Percentiles rank a stretch among this genome's conserved stretches.
These are phyloP conservation scores for Phalloptychus januarius DNA, from an alignment of 2,797 vertebrate genomes.

Conservation along the genomic window DNA sequence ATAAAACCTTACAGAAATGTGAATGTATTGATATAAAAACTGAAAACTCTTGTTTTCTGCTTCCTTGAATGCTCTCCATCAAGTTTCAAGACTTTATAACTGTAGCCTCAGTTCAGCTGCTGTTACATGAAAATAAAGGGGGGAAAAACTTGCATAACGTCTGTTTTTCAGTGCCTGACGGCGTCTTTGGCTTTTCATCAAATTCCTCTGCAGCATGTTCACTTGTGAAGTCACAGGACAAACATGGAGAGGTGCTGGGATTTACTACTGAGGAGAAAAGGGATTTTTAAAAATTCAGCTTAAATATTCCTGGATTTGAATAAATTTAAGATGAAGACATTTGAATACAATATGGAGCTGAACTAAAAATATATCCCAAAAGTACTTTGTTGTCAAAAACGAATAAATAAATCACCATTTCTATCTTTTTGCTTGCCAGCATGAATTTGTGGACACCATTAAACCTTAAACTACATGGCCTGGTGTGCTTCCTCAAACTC, in stretches of 20 bases:
- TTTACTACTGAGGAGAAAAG: background rate
- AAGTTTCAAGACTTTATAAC: background rate
- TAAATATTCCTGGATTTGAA: background rate
- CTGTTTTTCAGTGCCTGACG: slow-evolving; percentile 5
- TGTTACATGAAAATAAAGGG: slow-evolving; percentile 4
- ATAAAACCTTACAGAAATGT: slow-evolving; percentile 2
- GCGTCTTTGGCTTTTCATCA: slow-evolving; percentile 17
- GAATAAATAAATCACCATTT: background rate
- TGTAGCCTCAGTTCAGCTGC: slow-evolving; percentile 2
- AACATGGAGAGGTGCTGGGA: background rate
- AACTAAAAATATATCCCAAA: background rate
- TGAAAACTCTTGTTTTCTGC: background rate
- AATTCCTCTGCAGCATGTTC: slow-evolving; percentile 29
- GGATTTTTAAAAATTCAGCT: background rate
- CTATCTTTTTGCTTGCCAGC: background rate
- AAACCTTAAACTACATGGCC: background rate
- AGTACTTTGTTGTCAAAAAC: background rate
- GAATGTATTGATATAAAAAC: slow-evolving; percentile 7
- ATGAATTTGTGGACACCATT: background rate
- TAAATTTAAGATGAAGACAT: background rate
- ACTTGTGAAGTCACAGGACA: slow-evolving; percentile 21
- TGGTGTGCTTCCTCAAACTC: slow-evolving; percentile 11
- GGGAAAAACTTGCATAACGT: background rate
- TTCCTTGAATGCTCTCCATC: background rate
- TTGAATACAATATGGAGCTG: background rate